Evolutionary conservation across 2,113 vertebrate genomes (phyloP).

Genomic region (Psittacula cyanocephala): DNA sequence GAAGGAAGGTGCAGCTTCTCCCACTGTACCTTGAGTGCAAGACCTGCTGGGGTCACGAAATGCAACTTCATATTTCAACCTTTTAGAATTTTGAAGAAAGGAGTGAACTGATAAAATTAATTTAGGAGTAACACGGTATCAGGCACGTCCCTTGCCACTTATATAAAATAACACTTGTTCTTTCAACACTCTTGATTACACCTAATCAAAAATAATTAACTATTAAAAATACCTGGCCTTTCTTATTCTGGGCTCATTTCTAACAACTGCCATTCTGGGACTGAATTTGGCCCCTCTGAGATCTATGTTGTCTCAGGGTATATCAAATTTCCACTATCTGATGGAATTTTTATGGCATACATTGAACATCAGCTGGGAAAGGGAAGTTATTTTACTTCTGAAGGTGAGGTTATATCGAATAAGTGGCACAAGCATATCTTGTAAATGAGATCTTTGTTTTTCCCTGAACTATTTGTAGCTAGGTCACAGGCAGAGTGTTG

Average conservation of each 20-base stretch:
- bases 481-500: background rate
- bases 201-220: background rate
- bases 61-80: fast-evolving
- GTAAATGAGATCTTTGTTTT: background rate
- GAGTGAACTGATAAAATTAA: background rate
- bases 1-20: background rate
- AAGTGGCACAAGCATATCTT: background rate
- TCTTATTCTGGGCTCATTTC: background rate
- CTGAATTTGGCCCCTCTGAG: background rate
- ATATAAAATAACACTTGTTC: background rate
- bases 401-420: background rate
- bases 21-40: fast-evolving
- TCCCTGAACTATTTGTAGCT: background rate
- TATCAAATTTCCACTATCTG: background rate
- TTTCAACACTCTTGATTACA: background rate
- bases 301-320: background rate
- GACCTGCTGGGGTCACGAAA: background rate
- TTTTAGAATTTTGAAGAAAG: background rate
- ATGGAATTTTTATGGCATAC: background rate
- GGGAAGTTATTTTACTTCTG: background rate
- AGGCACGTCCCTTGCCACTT: background rate
- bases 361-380: background rate
- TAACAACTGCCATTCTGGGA: background rate
- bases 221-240: background rate
- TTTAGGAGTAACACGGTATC: background rate